These are phyloP conservation scores for Vulpes vulpes DNA, from an alignment of 2,113 vertebrate genomes.

Conservation along the genomic window DNA sequence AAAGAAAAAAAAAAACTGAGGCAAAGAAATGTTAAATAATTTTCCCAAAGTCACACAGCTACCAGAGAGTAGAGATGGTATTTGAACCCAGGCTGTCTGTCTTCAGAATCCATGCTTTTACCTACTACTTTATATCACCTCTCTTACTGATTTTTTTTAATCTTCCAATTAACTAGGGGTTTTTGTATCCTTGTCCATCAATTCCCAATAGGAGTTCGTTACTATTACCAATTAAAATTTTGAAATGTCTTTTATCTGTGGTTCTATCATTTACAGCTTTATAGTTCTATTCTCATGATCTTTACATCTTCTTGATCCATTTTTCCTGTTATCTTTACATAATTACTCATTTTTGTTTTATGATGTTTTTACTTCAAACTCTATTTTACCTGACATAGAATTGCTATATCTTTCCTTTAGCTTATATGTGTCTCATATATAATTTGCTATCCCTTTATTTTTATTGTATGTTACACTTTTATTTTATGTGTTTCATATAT, in stretches of 20 bases:
- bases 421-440: not conserved
- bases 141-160: not conserved
- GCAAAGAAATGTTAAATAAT: not conserved
- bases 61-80: not conserved
- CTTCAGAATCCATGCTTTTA: not conserved
- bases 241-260: not conserved
- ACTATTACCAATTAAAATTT: not conserved
- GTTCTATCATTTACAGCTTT: not conserved
- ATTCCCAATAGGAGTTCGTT: not conserved
- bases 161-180: not conserved
- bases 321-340: not conserved
- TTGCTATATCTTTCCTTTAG: not conserved
- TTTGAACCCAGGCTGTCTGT: not conserved
- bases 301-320: not conserved
- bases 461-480: not conserved
- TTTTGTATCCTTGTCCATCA: not conserved
- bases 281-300: not conserved
- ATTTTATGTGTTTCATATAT: not conserved
- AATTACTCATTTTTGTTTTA: not conserved
- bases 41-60: not conserved
- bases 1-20: not conserved
- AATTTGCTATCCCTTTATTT: not conserved
- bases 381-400: not conserved
- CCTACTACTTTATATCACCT: not conserved
- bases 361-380: slow-evolving; percentile 1